Evolutionary conservation across 1,140 invertebrate species (phyloP).

Genomic region (Charaxes varanes): DNA sequence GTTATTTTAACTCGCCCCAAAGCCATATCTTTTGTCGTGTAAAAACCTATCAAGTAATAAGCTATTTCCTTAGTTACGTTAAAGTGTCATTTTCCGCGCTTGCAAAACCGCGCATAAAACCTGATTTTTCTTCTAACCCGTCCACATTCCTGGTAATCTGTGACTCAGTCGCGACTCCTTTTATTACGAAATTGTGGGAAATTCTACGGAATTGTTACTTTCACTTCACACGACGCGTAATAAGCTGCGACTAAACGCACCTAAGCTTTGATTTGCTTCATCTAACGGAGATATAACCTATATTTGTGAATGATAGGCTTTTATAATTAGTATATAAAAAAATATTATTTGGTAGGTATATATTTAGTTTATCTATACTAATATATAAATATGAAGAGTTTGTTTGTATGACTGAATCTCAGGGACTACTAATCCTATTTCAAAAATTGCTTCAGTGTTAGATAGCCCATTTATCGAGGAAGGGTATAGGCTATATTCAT

Average conservation of each 20-base stretch:
- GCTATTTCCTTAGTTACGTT: conserved; percentile 40
- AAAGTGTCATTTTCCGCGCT: conserved; percentile 36
- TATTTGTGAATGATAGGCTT: no score
- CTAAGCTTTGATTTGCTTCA: not conserved
- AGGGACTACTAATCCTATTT: no score
- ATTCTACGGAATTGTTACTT: conserved; percentile 1
- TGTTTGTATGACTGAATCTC: no score
- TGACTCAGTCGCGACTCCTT: conserved; percentile 19
- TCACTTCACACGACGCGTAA: conserved; percentile 1
- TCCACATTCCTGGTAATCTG: conserved; percentile 22
- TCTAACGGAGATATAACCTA: not conserved
- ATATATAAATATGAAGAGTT: no score
- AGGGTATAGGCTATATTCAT: no score
- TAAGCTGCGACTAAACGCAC: not conserved
- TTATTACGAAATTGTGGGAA: conserved; percentile 17
- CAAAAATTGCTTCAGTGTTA: no score
- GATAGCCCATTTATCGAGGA: no score
- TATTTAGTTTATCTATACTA: no score
- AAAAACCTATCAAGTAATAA: conserved; percentile 27
- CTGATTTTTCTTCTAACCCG: conserved; percentile 39
- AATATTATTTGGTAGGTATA: no score
- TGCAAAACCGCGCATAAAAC: conserved; percentile 26
- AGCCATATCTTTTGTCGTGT: no score
- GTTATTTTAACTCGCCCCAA: no score
- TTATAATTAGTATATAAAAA: no score